Evolutionary conservation across 1,140 invertebrate species (phyloP), one percentile per base, ranked within the genome.

Genomic region (Diorhabda carinulata): DNA sequence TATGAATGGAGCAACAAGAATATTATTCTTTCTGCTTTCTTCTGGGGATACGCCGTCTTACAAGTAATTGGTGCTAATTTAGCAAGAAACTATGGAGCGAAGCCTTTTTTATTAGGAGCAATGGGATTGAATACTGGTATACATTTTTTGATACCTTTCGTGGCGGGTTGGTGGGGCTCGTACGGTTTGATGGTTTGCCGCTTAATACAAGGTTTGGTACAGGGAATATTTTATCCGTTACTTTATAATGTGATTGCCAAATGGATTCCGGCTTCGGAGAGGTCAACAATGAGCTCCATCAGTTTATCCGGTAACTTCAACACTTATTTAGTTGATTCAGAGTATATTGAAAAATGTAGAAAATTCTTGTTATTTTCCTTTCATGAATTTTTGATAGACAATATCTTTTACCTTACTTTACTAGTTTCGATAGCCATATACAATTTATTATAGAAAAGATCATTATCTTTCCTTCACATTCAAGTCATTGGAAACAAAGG

Each of bases 211-310:
- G 94, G 95, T 0, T 77, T 96, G 0, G 85, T 84, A 42, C 89
- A 96, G 82, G 94, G 93, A 5, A 86, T 92, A 1, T 84, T 92
- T 5, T 91, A 92, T 75, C 94, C 94, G 0, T 86, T 87, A 61
- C 84, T 92, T 4, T 93, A 96, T 73, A 89, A 89, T 0, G 81
- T 95, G 2, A 80, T 95, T 70, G 89, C 92, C 0, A 90, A 90
- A 75, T 97, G 95, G 94, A 86, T 72, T 43, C 88, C 88, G 0
- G 77, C 79, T 2, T 76, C 82, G 5, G 88, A 90, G 78, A 79
- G 87, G 42, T 86, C 87, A 9, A 80, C 84, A 0, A 77, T 87
- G 57, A 83, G 83, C 9, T 85, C 86, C 2, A 79, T 87, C 59
- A 81, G 87, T n/a, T 86, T 57, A 87, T 75, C 83, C 43, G 71